A percentile compares a stretch with the other conserved stretches of the same genome.
Evolutionary conservation across 2,797 vertebrate genomes (phyloP).

Genomic region (Macrochelys suwanniensis): DNA sequence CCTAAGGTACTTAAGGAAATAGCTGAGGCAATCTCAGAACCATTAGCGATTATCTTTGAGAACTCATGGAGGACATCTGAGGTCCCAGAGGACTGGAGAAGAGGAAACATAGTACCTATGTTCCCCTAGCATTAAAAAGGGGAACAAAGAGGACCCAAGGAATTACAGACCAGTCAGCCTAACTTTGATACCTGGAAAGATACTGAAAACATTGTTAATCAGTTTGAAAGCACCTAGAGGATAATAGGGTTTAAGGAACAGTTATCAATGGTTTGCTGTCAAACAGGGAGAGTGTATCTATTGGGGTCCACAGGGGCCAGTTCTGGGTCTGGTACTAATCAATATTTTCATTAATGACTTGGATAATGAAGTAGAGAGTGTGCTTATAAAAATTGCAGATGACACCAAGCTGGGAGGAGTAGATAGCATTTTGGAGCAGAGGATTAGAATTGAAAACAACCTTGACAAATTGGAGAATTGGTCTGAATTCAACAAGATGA

Average conservation of each 20-base stretch:
- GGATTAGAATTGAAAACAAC: neutral
- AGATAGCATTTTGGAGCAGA: neutral
- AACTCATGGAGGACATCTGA: neutral
- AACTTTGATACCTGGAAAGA: neutral
- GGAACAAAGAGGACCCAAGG: neutral
- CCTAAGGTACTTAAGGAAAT: neutral
- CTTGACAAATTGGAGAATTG: neutral
- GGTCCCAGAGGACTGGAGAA: neutral
- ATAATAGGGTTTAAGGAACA: neutral
- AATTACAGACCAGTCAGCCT: neutral
- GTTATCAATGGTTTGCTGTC: neutral
- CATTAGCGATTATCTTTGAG: neutral
- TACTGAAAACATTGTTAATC: neutral
- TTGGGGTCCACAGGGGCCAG: neutral
- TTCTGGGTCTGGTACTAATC: neutral
- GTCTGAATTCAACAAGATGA: neutral
- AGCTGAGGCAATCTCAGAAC: neutral
- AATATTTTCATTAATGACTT: neutral
- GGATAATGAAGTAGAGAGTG: neutral
- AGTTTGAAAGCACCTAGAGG: neutral
- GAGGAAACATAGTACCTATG: neutral
- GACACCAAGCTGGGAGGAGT: neutral
- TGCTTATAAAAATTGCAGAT: neutral
- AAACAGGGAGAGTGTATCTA: neutral
- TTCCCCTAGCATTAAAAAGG: neutral